Conservation (phyloP, 2,797 vertebrate genomes). For the Nannoperca australis region DNA sequence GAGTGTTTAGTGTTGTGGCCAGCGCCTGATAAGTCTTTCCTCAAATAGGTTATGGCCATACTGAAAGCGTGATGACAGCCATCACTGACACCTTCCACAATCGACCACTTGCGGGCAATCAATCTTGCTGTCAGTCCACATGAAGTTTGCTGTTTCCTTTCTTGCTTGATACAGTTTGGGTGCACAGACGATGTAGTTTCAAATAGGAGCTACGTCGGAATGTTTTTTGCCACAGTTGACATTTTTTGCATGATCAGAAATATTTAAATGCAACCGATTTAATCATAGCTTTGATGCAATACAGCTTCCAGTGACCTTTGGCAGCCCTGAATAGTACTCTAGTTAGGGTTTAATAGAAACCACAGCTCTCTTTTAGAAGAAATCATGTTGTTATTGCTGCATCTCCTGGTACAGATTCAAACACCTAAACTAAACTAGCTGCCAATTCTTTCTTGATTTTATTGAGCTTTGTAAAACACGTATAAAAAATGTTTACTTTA, state of each 20-base stretch:
- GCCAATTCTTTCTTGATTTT: not conserved
- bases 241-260: not conserved
- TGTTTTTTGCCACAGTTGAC: not conserved
- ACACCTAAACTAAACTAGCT: not conserved
- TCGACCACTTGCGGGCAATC: slow-evolving; percentile 21
- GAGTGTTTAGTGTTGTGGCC: not conserved
- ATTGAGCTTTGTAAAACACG: not conserved
- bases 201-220: not conserved
- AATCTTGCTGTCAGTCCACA: slow-evolving; percentile 22
- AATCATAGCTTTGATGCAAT: not conserved
- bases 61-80: slow-evolving; percentile 3
- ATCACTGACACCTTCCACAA: slow-evolving; percentile 11
- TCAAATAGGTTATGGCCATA: not conserved
- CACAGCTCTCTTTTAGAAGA: not conserved
- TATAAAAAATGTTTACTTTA: not conserved
- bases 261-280: not conserved
- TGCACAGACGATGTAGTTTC: not conserved
- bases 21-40: not conserved
- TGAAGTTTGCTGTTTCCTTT: slow-evolving; percentile 9
- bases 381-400: not conserved
- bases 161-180: not conserved
- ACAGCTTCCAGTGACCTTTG: not conserved
- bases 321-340: not conserved
- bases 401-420: not conserved
- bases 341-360: not conserved